phyloP scores from a whole-genome alignment of 2,888 invertebrate species.

The Hypsopygia costalis region DNA sequence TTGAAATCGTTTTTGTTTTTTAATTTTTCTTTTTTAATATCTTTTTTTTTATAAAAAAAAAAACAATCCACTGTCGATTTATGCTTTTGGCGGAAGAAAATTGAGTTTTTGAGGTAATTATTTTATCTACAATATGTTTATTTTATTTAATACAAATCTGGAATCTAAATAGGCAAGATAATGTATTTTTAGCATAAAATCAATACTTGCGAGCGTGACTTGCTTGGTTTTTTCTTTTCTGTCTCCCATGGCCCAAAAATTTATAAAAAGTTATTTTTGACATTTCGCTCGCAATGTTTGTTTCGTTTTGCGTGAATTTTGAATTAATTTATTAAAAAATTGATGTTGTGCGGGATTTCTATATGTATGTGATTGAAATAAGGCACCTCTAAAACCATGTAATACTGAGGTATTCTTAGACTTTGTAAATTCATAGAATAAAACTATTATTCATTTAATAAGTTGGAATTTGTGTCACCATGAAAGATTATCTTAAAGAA shows the following conservation, averaged over 20 bases:
- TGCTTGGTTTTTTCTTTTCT: conserved; percentile 27
- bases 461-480: too few relatives aligned
- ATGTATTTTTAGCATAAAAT: conserved; percentile 15
- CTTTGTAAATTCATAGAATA: too few relatives aligned
- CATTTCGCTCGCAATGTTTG: conserved; percentile 53
- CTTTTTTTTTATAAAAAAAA: conserved; percentile 65
- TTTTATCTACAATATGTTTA: conserved; percentile 10
- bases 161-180: neutral
- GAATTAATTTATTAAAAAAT: too few relatives aligned
- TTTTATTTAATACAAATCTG: neutral
- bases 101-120: conserved; percentile 22
- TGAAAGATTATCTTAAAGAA: too few relatives aligned
- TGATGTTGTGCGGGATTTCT: too few relatives aligned
- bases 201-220: too few relatives aligned
- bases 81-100: conserved; percentile 23
- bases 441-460: too few relatives aligned
- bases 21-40: conserved; percentile 42
- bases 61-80: conserved; percentile 65
- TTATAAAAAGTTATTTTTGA: conserved; percentile 50
- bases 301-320: conserved; percentile 17
- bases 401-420: too few relatives aligned
- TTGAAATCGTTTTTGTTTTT: conserved; percentile 46
- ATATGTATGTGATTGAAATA: too few relatives aligned
- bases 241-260: conserved; percentile 35
- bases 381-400: too few relatives aligned